These are phyloP conservation scores for Mnemiopsis leidyi DNA, from an alignment of 37 sponge, comb jelly and placozoan species.

Conservation along the genomic window DNA sequence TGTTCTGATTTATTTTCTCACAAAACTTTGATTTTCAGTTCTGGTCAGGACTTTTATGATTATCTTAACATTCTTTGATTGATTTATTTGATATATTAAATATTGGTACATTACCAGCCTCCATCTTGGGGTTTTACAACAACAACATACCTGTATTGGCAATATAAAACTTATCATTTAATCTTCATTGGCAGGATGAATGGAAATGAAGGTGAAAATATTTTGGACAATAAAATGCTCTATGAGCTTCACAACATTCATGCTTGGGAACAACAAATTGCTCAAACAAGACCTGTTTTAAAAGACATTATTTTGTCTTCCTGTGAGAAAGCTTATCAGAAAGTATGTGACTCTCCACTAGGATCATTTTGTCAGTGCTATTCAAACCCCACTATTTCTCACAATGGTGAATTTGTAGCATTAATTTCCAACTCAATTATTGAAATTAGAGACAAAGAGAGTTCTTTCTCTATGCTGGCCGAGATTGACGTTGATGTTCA, in stretches of 20 bases:
- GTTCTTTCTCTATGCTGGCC: background rate
- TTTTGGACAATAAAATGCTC: background rate
- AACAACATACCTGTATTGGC: too few relatives aligned
- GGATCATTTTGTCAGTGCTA: background rate
- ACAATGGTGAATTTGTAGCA: background rate
- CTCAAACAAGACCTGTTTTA: background rate
- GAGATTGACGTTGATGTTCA: background rate
- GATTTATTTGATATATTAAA: too few relatives aligned
- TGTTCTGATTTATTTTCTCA: too few relatives aligned
- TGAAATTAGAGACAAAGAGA: background rate
- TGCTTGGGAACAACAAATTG: background rate
- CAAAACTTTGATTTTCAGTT: too few relatives aligned
- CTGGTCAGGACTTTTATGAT: too few relatives aligned
- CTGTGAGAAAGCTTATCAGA: background rate
- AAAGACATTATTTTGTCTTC: background rate
- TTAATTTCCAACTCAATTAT: background rate
- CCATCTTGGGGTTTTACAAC: too few relatives aligned
- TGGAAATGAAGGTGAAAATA: background rate
- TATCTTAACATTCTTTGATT: too few relatives aligned
- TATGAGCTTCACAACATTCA: conserved; percentile 21
- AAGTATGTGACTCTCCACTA: background rate
- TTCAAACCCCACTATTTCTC: background rate
- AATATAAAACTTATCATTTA: too few relatives aligned
- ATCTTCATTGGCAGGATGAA: conserved; percentile 9
- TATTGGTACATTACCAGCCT: too few relatives aligned